Evolutionary conservation across 1,140 invertebrate genomes (phyloP), one percentile per base, ranked within the genome.

Genomic region (Drosophila sp.): DNA sequence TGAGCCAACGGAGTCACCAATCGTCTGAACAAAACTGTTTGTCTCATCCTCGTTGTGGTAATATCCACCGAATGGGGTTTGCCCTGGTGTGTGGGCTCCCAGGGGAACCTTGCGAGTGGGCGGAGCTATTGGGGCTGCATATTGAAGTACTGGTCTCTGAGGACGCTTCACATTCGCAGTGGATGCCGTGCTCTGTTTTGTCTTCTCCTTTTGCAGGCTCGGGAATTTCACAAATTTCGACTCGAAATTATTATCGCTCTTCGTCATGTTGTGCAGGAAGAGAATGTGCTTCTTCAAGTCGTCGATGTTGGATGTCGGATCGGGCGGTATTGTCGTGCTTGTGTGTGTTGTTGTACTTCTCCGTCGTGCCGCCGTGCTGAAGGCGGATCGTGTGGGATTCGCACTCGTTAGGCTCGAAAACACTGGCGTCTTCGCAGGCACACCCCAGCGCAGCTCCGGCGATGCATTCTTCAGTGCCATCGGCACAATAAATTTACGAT

Each of bases 191-290:
- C 65, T 21, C 46, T 81, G 84, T 14, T 78, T 81, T 6, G 57
- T 21, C 16, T 89, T 90, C 11, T 92, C 81, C 18, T 80, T 89
- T 45, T 83, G 80, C n/a, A 92, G 41, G 27, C 82, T 91, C 1
- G 91, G 91, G 48, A 92, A 92, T 25, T 91, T 91, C 5, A 92
- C 91, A 66, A 92, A 92, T 70, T 92, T 92, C 0, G 90, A 91
- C 65, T 92, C 87, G 50, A 92, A 92, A 50, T 87, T 91, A 25
- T 76, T 90, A 54, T 91, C 80, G 27, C 76, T 81, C 54, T 91
- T 91, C 5, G 90, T 92, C 56, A 91, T 78, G 56, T 92, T 92
- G 48, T 92, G 90, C 50, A 92, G 57, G 58, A 91, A 91, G 2
- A 91, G 70, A 27, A 92, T 90, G 27, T 92, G 91, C 25, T 91